Evolutionary conservation across 2,888 invertebrate species (phyloP), one percentile per base, ranked within the genome.

Genomic region (Flabesymbios commensalis): DNA sequence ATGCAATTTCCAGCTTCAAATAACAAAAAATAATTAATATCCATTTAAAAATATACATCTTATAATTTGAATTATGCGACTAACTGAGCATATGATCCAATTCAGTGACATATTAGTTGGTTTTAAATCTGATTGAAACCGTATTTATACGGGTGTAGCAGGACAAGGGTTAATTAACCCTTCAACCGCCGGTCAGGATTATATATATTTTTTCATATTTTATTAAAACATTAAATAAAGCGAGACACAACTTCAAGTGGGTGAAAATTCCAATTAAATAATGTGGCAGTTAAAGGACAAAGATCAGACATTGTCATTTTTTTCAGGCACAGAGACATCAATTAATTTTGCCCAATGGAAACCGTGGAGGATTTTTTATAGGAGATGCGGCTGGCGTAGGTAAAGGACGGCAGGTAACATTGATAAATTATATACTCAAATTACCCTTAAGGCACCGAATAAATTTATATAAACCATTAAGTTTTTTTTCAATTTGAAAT

Each of bases 301-400:
- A 29, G 19, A 28, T 51, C 26, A 57, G 22, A 4, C 24, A 19
- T 42, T 48, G 45, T 28, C 14, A 43, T 19, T 57, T 22, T 28
- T 14, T 55, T 2, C 64, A 79, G 79, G 79, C 80, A 64, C 79
- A 79, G 70, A 63, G 77, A 55, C 81, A 81, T 67, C 76, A 76
- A 59, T 69, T 75, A 57, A 72, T 79, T 17, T 67, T 81, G 32
- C 74, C 78, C 5, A 76, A 74, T 70, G 78, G 77, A 24, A 72
- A 70, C 36, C 70, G 81, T 49, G 79, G 80, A 29, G 81, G 81
- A 7, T 81, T 80, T 69, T 79, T 81, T 56, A 74, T 81, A 51
- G 81, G 80, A 4, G 81, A 81, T 72, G 80, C 76, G 19, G 80
- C 81, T 32, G 81, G 81, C 51, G 81, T 81, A 2, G 81, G 81